Conservation (phyloP, 2,888 invertebrate genomes). For the Sialis lutaria region DNA sequence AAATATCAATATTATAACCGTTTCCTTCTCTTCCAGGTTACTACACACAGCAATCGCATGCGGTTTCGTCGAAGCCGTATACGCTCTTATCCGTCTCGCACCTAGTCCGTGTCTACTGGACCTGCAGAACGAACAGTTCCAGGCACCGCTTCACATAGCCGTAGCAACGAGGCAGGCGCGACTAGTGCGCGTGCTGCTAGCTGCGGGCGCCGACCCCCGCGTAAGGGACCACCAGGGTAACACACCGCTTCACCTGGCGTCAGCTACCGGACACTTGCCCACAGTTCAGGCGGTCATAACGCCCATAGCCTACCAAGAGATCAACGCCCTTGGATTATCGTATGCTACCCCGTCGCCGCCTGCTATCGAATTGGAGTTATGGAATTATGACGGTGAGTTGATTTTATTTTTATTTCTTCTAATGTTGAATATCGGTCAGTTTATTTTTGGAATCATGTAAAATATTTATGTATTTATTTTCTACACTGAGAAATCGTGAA, state of each 20-base stretch:
- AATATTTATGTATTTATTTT: too few relatives aligned
- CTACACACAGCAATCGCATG: conserved; percentile 73
- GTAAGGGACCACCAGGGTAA: conserved; percentile 61
- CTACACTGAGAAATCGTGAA: too few relatives aligned
- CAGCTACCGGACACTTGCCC: conserved; percentile 45
- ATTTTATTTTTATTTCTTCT: not conserved
- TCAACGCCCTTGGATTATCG: conserved; percentile 17
- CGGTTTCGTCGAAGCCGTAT: conserved; percentile 52
- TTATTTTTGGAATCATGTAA: too few relatives aligned
- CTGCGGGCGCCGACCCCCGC: conserved; percentile 54
- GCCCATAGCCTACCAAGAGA: conserved; percentile 36
- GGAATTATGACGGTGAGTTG: conserved; percentile 70
- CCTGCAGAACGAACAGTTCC: conserved; percentile 60
- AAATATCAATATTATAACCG: not conserved
- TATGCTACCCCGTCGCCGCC: conserved; percentile 17
- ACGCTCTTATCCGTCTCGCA: conserved; percentile 56
- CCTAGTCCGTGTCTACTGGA: conserved; percentile 63
- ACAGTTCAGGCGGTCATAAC: conserved; percentile 58
- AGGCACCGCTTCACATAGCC: conserved; percentile 76
- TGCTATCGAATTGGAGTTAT: conserved; percentile 53
- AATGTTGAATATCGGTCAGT: not conserved
- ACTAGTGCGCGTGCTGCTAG: conserved; percentile 57
- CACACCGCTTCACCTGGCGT: conserved; percentile 75
- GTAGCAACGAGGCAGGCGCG: conserved; percentile 58
- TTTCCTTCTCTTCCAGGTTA: conserved; percentile 32